phyloP scores from a whole-genome alignment of 2,888 invertebrate species.

The Autographa pulchrina region DNA sequence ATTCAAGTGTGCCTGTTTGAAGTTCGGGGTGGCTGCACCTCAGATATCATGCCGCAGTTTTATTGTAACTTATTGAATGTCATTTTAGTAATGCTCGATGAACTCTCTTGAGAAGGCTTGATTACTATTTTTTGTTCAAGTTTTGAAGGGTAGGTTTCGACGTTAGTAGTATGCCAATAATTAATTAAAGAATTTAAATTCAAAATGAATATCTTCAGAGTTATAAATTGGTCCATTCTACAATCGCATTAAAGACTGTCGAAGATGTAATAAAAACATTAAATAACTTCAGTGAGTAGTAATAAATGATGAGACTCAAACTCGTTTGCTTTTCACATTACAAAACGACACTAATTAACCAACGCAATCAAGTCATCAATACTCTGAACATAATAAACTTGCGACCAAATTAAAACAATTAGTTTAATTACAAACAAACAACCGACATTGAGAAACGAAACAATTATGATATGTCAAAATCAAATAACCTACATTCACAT shows the following conservation, averaged over 20 bases:
- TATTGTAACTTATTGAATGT: not conserved
- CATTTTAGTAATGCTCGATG: not conserved
- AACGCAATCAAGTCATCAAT: conserved; percentile 50
- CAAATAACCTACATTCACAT: conserved; percentile 49
- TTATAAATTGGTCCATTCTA: not conserved
- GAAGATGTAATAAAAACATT: not conserved
- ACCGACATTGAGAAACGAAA: conserved; percentile 52
- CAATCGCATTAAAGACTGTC: not conserved
- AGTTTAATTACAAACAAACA: conserved; percentile 54
- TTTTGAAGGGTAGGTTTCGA: no score
- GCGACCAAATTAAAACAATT: conserved; percentile 57
- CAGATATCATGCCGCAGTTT: not conserved
- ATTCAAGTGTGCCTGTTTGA: conserved; percentile 46
- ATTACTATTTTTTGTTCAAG: no score
- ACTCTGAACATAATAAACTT: conserved; percentile 48
- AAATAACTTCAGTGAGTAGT: conserved; percentile 1
- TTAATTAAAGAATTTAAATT: no score
- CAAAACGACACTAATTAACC: conserved; percentile 35
- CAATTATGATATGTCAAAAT: conserved; percentile 58
- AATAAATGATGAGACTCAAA: conserved; percentile 7
- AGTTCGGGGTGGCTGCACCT: conserved; percentile 6
- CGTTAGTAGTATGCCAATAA: no score
- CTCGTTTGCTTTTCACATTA: conserved; percentile 3
- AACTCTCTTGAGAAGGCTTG: no score
- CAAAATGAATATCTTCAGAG: not conserved